phyloP scores from a whole-genome alignment of 2,113 vertebrate genomes.

The Oplegnathus fasciatus region DNA sequence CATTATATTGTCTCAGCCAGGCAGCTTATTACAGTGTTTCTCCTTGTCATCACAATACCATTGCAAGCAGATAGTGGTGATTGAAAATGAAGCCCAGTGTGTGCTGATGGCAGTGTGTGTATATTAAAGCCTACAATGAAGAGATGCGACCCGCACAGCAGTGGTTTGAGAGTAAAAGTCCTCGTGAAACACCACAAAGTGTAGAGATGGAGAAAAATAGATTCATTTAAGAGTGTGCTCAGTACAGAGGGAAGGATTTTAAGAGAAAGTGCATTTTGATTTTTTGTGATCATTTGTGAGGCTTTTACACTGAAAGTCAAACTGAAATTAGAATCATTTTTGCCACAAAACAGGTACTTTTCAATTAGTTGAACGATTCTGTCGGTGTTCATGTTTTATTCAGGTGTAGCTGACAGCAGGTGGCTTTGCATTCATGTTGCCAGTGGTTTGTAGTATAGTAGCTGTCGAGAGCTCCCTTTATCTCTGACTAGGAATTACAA shows the following conservation, averaged over 20 bases:
- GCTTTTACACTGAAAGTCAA: slow-evolving; percentile 2
- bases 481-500: no score
- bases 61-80: slow-evolving; percentile 27
- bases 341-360: no score
- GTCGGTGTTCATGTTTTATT: no score
- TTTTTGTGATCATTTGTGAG: neutral
- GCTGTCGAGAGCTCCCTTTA: no score
- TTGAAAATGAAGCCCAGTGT: slow-evolving; percentile 47
- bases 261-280: neutral
- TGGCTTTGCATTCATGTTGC: no score
- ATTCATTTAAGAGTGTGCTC: neutral
- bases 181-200: neutral
- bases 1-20: slow-evolving; percentile 52
- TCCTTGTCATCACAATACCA: slow-evolving; percentile 35
- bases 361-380: no score
- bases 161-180: neutral
- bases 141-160: neutral
- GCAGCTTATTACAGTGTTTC: slow-evolving; percentile 41
- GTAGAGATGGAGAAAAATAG: neutral
- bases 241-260: neutral
- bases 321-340: neutral
- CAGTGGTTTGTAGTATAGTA: no score
- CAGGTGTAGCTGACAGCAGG: no score
- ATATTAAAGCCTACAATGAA: neutral
- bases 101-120: slow-evolving; percentile 7